A percentile compares a stretch with the other conserved stretches of the same genome.
Evolutionary conservation across 23 tunicate species (phyloP).

Genomic region (Trididemnum nubilum): DNA sequence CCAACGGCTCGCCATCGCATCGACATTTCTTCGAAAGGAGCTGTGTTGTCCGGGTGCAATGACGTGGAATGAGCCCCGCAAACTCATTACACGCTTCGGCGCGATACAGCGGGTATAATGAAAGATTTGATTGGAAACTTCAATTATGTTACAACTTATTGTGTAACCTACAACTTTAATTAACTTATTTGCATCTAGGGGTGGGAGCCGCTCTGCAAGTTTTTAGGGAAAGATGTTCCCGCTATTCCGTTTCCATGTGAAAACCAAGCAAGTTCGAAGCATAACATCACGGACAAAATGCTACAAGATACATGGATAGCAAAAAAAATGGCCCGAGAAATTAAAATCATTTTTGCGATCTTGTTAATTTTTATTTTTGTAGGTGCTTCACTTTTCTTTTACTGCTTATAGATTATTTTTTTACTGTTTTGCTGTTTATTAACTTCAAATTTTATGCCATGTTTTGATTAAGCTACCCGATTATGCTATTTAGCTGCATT

Average conservation of each 20-base stretch:
- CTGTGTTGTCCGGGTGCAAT: too few relatives aligned
- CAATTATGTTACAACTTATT: background rate
- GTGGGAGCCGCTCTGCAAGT: constrained; percentile 49
- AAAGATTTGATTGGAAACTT: too few relatives aligned
- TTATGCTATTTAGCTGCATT: too few relatives aligned
- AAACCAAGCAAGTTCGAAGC: constrained; percentile 29
- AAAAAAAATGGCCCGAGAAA: constrained; percentile 38
- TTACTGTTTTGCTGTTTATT: too few relatives aligned
- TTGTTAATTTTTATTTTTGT: background rate
- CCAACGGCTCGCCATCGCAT: too few relatives aligned
- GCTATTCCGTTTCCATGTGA: constrained; percentile 41
- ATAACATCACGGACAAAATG: constrained; percentile 36
- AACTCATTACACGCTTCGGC: too few relatives aligned
- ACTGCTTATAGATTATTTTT: too few relatives aligned
- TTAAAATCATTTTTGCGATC: background rate
- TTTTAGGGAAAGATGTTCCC: constrained; percentile 33
- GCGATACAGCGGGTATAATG: too few relatives aligned
- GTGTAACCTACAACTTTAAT: background rate
- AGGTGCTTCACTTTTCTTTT: background rate
- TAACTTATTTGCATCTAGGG: constrained; percentile 18
- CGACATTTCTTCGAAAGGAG: too few relatives aligned
- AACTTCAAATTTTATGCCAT: too few relatives aligned
- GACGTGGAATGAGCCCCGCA: too few relatives aligned
- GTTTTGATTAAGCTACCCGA: too few relatives aligned
- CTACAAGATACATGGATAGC: constrained; percentile 51